These are phyloP conservation scores for Pentalonia nigronervosa DNA, from an alignment of 1,140 invertebrate genomes.

Conservation along the genomic window DNA sequence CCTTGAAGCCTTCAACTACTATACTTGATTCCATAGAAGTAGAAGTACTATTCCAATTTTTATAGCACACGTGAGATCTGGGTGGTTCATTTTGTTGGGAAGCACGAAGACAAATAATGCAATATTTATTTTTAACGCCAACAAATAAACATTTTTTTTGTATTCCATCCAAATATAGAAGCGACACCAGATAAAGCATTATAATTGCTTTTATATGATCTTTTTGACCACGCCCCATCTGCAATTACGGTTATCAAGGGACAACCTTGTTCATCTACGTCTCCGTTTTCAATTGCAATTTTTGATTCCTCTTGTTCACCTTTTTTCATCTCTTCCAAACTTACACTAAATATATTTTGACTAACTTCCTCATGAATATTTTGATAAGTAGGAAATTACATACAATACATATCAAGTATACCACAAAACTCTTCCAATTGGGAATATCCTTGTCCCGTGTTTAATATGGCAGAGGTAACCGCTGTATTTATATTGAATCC, in stretches of 20 bases:
- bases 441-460: background rate
- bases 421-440: no score
- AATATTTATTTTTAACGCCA: conserved; percentile 58
- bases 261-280: conserved; percentile 59
- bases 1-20: conserved; percentile 63
- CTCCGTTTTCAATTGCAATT: conserved; percentile 59
- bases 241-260: conserved; percentile 62
- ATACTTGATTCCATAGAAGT: conserved; percentile 37
- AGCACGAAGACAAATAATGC: conserved; percentile 33
- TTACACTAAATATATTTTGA: no score
- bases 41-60: conserved; percentile 27
- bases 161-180: conserved; percentile 56
- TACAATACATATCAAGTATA: no score
- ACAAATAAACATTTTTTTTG: conserved; percentile 61
- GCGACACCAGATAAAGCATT: conserved; percentile 62
- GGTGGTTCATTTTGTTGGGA: conserved; percentile 37
- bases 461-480: background rate
- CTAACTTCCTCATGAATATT: no score
- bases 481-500: background rate
- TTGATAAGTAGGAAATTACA: no score
- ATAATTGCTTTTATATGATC: conserved; percentile 62
- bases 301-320: conserved; percentile 60
- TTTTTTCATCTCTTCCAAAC: conserved; percentile 58
- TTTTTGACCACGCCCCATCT: conserved; percentile 62
- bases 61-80: conserved; percentile 37